phyloP scores from a whole-genome alignment of 2,797 vertebrate species.

The Anableps anableps region DNA sequence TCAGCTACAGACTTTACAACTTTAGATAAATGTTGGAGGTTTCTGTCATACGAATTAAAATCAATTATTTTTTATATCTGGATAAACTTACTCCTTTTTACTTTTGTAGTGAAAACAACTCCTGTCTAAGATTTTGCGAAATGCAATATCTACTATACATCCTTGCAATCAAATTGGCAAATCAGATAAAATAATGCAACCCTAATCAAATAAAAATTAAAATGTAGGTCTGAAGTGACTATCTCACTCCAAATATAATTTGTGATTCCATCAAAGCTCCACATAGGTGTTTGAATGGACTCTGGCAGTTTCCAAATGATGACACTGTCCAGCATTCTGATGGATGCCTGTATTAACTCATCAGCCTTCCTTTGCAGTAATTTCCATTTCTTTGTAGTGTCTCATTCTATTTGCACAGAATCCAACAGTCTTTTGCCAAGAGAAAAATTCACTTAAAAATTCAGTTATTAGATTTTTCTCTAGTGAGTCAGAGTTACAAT shows the following conservation, averaged over 20 bases:
- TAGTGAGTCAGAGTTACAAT: slow-evolving; percentile 42
- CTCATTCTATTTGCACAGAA: slow-evolving; percentile 47
- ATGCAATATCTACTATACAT: background rate
- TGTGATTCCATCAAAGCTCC: slow-evolving; percentile 10
- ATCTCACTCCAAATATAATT: slow-evolving; percentile 2
- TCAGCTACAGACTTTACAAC: no score
- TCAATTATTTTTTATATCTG: background rate
- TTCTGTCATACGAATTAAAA: background rate
- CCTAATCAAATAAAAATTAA: background rate
- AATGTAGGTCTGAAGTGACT: slow-evolving; percentile 21
- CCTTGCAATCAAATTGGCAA: background rate
- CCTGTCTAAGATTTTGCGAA: background rate
- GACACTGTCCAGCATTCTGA: slow-evolving; percentile 20
- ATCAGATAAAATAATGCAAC: background rate
- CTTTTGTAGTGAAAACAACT: background rate
- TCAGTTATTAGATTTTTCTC: slow-evolving; percentile 44
- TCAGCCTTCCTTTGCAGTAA: slow-evolving; percentile 15
- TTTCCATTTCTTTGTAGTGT: slow-evolving; percentile 51
- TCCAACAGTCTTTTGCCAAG: slow-evolving; percentile 47
- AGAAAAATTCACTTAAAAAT: slow-evolving; percentile 50
- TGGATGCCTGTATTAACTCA: slow-evolving; percentile 30
- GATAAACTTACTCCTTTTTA: background rate
- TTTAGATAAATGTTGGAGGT: background rate
- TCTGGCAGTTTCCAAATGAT: slow-evolving; percentile 19
- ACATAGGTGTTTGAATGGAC: slow-evolving; percentile 20